Base-by-base conservation (phyloP, 2,888 invertebrate species). In the Drosophila flavopinicola region DNA sequence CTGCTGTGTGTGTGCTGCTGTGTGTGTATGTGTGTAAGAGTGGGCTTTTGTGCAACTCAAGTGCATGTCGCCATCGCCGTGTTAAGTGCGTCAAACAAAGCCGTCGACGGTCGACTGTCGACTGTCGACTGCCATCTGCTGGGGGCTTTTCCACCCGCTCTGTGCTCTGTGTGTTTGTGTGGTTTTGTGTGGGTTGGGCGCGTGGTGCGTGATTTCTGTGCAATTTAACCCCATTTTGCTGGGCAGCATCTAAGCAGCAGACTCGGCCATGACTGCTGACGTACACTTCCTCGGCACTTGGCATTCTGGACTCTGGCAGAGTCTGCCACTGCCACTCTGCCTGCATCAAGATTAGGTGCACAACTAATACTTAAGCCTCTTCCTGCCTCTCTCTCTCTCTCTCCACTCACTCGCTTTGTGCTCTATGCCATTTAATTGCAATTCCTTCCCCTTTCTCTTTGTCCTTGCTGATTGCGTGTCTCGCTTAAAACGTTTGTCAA, bases 61-160 rank as follows among this genome's bases (percentile, higher is more conserved):
- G 88, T 88, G 89, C 89, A 89, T 88, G 90, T 89, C 88, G 90
- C 87, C 89, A 84, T 75, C 88, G 89, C 66, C 88, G 88, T 89
- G 89, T 89, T 88, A 89, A 88, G 88, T 89, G 84, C 82, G 88
- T 75, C 85, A 66, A 75, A 82, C 87, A 87, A 87, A 85, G 76
- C 78, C 37, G 42, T n/a, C 45, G 52, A 23, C 42, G 45, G 38
- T 32, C 38, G 53, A n/a, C 33, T 52, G 47, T 58, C 29, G 42
- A 15, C 29, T 33, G 25, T 45, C 23, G 37, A 37, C 25, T 30
- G 38, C 41, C 54, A 53, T 53, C 47, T 35, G 66, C 66, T 64
- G 65, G 52, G 57, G 65, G 71, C 71, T 53, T 72, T 35, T 56
- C 27, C 7, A 9, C 48, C 9, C 32, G 7, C n/a, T 25, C 24